Percentiles rank a stretch among this genome's conserved stretches.
These are phyloP conservation scores for Crocodylus rhombifer DNA, from an alignment of 2,797 vertebrate species.

Conservation along the genomic window DNA sequence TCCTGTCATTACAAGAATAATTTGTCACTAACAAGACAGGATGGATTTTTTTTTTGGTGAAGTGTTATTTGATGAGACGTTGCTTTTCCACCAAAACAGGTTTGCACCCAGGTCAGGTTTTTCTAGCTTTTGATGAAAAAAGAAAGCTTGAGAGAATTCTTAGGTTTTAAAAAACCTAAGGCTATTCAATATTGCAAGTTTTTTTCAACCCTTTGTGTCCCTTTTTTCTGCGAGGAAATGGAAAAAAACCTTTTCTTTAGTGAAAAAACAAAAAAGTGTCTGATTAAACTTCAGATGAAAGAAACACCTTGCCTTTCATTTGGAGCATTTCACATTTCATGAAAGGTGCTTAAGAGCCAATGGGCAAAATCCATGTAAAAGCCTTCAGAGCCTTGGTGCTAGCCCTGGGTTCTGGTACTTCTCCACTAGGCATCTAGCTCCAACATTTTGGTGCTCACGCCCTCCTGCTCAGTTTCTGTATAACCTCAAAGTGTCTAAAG, in stretches of 20 bases:
- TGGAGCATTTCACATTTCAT: not conserved
- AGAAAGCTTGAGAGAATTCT: not conserved
- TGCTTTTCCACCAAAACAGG: not conserved
- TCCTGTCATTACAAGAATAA: not conserved
- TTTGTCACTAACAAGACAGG: not conserved
- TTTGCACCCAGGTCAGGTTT: not conserved
- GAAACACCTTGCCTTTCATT: not conserved
- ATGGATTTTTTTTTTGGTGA: not conserved
- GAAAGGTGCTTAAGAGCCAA: too few species aligned
- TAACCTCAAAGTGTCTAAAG: too few species aligned
- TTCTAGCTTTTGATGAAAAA: not conserved
- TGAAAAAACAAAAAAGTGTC: not conserved
- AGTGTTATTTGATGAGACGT: not conserved
- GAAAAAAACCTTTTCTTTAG: not conserved
- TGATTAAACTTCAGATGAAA: not conserved
- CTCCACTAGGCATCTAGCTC: too few species aligned
- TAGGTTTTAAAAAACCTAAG: not conserved
- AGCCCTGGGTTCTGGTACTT: too few species aligned
- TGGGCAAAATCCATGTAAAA: too few species aligned
- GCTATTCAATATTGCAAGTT: not conserved
- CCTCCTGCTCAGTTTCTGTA: too few species aligned
- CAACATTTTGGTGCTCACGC: too few species aligned
- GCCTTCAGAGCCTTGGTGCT: too few species aligned
- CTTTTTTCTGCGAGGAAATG: accelerated
- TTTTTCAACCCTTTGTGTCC: not conserved